Percentiles rank a stretch among this genome's conserved stretches.
Evolutionary conservation across 2,113 vertebrate genomes (phyloP).

Genomic region (Halichoerus grypus): DNA sequence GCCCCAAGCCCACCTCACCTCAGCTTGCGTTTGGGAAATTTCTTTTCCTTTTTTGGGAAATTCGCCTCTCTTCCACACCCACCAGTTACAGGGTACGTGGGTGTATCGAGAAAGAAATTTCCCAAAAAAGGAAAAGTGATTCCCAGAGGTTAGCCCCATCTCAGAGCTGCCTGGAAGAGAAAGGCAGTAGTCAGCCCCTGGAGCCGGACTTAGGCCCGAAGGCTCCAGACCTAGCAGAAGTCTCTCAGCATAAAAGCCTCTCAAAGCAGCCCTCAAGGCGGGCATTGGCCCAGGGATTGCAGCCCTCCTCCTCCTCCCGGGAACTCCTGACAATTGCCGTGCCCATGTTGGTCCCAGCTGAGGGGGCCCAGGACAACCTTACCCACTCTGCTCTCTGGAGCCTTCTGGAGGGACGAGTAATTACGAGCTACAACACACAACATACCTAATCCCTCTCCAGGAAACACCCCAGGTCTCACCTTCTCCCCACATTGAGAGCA

Average conservation of each 20-base stretch:
- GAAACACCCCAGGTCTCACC: background rate
- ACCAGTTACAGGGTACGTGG: conserved; percentile 66
- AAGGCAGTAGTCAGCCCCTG: background rate
- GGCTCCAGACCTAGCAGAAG: background rate
- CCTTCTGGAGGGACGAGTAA: background rate
- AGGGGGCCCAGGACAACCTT: rapidly evolving
- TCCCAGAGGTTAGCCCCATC: conserved; percentile 56
- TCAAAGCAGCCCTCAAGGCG: background rate
- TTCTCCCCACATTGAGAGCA: background rate
- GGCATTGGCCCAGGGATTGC: background rate
- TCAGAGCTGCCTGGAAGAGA: conserved; percentile 21
- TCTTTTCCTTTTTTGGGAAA: conserved; percentile 77
- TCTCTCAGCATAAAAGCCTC: background rate
- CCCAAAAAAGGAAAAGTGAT: conserved; percentile 71
- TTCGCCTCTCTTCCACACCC: conserved; percentile 59
- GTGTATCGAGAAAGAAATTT: conserved; percentile 69
- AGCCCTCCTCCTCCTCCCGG: rapidly evolving
- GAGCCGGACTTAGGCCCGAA: background rate
- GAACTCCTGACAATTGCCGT: background rate
- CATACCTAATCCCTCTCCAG: background rate
- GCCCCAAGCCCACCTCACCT: conserved; percentile 60
- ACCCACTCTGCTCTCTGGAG: background rate
- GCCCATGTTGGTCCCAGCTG: background rate
- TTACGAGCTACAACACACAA: background rate
- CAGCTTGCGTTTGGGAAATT: conserved; percentile 38